Percentiles rank a stretch among this genome's conserved stretches.
Conservation (phyloP, 2,797 vertebrate species). For the Typhlichthys subterraneus region DNA sequence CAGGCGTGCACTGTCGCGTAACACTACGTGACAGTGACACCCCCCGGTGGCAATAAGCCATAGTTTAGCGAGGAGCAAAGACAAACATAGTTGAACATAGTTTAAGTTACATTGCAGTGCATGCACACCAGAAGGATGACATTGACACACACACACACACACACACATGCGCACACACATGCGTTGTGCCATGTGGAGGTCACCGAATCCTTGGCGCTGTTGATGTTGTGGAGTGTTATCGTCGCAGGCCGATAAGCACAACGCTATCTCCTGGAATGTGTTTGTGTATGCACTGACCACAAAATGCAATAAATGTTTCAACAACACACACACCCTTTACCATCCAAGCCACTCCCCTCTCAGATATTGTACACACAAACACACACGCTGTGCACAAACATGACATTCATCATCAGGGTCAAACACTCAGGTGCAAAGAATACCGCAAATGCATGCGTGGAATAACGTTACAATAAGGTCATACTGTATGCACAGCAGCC, state of each 20-base stretch:
- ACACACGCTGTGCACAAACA: neutral
- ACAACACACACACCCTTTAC: constrained; percentile 16
- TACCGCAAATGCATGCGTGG: too few species aligned
- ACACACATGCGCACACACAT: neutral
- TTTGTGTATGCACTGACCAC: constrained; percentile 35
- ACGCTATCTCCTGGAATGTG: constrained; percentile 54
- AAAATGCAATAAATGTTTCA: constrained; percentile 47
- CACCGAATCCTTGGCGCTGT: constrained; percentile 42
- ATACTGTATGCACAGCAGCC: too few species aligned
- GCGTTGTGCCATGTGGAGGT: constrained; percentile 37
- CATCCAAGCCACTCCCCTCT: too few species aligned
- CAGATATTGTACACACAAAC: neutral
- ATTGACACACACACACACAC: constrained; percentile 6
- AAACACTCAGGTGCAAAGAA: too few species aligned
- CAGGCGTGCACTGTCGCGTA: constrained; percentile 14
- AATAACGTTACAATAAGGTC: too few species aligned
- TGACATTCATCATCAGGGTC: too few species aligned
- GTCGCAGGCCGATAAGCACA: constrained; percentile 43
- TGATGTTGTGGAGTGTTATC: constrained; percentile 52
- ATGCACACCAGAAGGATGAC: constrained; percentile 20
- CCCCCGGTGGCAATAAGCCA: constrained; percentile 4
- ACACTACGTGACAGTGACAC: too few species aligned
- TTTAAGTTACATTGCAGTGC: constrained; percentile 18
- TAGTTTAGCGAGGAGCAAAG: too few species aligned
- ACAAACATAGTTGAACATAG: constrained; percentile 38